A percentile compares a stretch with the other conserved stretches of the same genome.
These are phyloP conservation scores for Odontophorus gujanensis DNA, from an alignment of 2,113 vertebrate species.

Conservation along the genomic window DNA sequence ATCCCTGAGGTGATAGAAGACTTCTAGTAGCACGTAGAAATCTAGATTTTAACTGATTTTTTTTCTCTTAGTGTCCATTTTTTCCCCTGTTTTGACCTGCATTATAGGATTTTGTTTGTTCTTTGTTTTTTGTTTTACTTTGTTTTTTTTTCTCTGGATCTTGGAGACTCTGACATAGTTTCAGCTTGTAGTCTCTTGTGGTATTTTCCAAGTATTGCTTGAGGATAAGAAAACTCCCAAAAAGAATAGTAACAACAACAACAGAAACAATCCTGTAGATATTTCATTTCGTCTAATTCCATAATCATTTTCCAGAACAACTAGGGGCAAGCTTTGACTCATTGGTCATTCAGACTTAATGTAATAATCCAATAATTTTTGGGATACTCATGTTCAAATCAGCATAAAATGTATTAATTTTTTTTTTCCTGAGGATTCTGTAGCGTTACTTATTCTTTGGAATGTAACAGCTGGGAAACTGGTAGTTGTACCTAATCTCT, in stretches of 20 bases:
- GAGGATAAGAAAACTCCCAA: not conserved
- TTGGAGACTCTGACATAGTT: not conserved
- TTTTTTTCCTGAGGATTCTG: not conserved
- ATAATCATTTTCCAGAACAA: not conserved
- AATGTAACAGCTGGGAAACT: not conserved
- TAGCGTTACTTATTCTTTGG: not conserved
- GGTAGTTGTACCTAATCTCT: not conserved
- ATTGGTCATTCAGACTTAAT: not conserved
- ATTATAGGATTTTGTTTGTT: not conserved
- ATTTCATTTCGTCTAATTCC: not conserved
- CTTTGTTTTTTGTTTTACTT: not conserved
- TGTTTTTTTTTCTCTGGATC: not conserved
- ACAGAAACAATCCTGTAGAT: not conserved
- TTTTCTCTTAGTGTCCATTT: not conserved
- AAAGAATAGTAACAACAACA: not conserved
- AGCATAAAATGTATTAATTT: not conserved
- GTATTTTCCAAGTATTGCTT: not conserved
- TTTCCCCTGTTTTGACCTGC: not conserved
- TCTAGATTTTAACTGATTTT: not conserved
- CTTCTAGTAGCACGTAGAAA: not conserved
- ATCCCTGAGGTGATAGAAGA: rapidly evolving
- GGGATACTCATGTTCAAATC: not conserved
- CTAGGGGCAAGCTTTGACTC: not conserved
- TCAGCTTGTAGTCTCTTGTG: not conserved
- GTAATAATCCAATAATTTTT: not conserved